Conservation (phyloP, 2,797 vertebrate species). For the Rhodeus uyekii region DNA sequence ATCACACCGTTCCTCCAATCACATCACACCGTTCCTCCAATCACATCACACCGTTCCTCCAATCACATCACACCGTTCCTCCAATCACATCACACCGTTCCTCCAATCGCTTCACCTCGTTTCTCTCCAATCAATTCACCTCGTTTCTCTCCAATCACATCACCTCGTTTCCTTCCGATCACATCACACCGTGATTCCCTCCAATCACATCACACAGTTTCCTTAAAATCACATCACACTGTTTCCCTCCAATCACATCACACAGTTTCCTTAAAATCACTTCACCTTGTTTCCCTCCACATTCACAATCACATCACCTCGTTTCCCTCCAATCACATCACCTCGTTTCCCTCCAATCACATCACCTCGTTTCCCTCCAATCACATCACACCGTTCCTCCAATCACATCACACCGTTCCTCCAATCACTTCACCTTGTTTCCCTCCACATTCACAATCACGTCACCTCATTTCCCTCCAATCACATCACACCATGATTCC, state of each 20-base stretch:
- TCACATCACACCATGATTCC: too few relatives aligned
- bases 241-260: background rate
- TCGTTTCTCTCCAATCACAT: background rate
- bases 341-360: too few relatives aligned
- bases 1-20: too few relatives aligned
- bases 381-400: background rate
- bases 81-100: background rate
- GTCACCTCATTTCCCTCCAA: background rate
- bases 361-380: background rate
- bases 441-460: background rate
- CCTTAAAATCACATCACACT: background rate
- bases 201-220: background rate
- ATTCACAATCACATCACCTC: background rate
- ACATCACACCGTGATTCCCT: background rate
- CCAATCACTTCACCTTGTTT: too few relatives aligned
- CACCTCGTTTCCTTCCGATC: background rate
- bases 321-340: background rate
- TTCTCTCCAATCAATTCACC: background rate
- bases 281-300: background rate
- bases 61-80: background rate
- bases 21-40: background rate
- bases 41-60: background rate
- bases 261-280: too few relatives aligned
- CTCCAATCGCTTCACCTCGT: too few relatives aligned
- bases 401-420: too few relatives aligned